These are phyloP conservation scores for Enteromius unitaeniatus DNA, from an alignment of 2,797 vertebrate species.

Conservation along the genomic window DNA sequence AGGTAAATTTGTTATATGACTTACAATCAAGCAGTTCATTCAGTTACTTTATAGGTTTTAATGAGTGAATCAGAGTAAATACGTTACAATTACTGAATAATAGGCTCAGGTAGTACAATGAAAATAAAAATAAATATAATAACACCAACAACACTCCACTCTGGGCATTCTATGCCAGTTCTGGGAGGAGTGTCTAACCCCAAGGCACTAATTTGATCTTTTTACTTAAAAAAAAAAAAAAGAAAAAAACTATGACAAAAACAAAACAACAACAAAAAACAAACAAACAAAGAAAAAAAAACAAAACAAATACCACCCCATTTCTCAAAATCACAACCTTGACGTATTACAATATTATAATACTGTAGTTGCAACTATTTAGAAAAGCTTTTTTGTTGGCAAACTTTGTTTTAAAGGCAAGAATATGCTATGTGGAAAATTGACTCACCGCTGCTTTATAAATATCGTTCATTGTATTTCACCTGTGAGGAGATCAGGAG, in stretches of 20 bases:
- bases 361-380: not conserved
- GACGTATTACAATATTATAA: not conserved
- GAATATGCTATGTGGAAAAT: conserved; percentile 13
- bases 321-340: not conserved
- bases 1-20: not conserved
- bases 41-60: not conserved
- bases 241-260: not conserved
- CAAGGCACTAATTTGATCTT: not conserved
- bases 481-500: not conserved
- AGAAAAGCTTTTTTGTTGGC: not conserved
- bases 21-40: not conserved
- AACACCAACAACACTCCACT: not conserved
- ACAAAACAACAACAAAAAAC: not conserved
- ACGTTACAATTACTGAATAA: not conserved
- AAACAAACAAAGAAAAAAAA: too few relatives aligned
- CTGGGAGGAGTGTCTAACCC: not conserved
- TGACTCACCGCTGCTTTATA: conserved; percentile 84
- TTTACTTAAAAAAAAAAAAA: not conserved
- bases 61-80: not conserved
- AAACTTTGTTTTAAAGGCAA: conserved; percentile 8
- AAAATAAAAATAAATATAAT: not conserved
- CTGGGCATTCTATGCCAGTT: not conserved
- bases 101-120: not conserved
- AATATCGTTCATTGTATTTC: conserved; percentile 80
- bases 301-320: not conserved